phyloP scores from a whole-genome alignment of 1,140 invertebrate genomes.

The Prorops nasuta region DNA sequence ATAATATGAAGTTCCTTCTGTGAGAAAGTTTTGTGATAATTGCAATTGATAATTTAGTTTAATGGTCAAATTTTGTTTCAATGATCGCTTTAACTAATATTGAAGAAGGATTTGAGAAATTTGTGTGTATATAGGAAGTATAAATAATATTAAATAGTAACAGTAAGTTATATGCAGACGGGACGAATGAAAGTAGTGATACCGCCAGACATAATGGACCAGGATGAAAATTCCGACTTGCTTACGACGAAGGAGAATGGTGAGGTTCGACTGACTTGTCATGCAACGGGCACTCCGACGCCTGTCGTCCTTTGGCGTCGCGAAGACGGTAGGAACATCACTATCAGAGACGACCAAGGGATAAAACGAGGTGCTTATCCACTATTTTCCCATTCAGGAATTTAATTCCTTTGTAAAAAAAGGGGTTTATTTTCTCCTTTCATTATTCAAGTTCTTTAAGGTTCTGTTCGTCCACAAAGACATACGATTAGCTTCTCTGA shows the following conservation, averaged over 20 bases:
- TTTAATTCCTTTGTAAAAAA: no score
- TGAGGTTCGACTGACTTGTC: slow-evolving; percentile 70
- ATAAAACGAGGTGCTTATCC: slow-evolving; percentile 65
- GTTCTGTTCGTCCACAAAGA: background rate
- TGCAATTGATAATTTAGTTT: no score
- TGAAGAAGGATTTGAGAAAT: no score
- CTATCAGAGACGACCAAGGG: slow-evolving; percentile 64
- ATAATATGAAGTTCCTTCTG: no score
- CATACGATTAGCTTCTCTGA: slow-evolving; percentile 33
- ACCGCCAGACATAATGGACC: slow-evolving; percentile 73
- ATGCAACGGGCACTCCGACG: slow-evolving; percentile 73
- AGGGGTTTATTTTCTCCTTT: no score
- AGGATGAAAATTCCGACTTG: slow-evolving; percentile 49
- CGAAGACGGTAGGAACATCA: slow-evolving; percentile 71
- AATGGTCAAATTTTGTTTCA: no score
- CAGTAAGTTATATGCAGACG: no score
- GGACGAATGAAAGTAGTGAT: slow-evolving; percentile 78
- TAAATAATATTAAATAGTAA: no score
- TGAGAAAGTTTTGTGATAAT: no score
- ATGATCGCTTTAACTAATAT: no score
- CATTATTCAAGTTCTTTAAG: no score
- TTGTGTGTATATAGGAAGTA: no score
- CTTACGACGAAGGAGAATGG: slow-evolving; percentile 63
- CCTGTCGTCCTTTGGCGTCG: slow-evolving; percentile 75
- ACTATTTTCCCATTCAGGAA: background rate